Percentiles rank a stretch among this genome's conserved stretches.
Evolutionary conservation across 2,797 vertebrate genomes (phyloP).

Genomic region (Vespertilio murinus): DNA sequence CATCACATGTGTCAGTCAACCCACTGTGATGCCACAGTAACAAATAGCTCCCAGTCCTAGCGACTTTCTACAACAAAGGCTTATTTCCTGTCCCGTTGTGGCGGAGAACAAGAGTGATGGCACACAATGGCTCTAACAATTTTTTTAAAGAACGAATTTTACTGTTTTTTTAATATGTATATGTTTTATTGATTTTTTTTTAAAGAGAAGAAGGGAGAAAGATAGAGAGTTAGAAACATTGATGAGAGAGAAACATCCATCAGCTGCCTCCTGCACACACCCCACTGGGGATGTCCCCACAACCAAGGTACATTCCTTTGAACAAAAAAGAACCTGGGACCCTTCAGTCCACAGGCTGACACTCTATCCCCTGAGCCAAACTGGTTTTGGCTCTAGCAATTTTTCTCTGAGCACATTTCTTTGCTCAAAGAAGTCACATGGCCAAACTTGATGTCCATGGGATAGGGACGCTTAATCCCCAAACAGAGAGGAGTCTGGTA

Average conservation of each 20-base stretch:
- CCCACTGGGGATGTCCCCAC: too few relatives aligned
- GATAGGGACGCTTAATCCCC: neutral
- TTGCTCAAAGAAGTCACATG: neutral
- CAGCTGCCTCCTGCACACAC: too few relatives aligned
- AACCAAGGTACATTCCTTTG: too few relatives aligned
- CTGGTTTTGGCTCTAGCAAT: neutral
- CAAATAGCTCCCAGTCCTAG: neutral
- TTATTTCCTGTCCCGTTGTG: neutral
- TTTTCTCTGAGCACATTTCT: neutral
- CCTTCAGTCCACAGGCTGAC: too few relatives aligned
- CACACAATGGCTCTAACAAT: neutral
- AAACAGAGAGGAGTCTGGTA: neutral
- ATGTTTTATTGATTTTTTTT: too few relatives aligned
- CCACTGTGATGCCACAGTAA: neutral
- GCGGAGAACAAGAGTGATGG: neutral
- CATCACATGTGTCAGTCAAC: neutral
- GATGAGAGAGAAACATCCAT: too few relatives aligned
- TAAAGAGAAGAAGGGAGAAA: too few relatives aligned
- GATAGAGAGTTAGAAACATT: too few relatives aligned
- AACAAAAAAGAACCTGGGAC: too few relatives aligned
- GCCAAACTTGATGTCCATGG: neutral
- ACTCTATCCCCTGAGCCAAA: too few relatives aligned
- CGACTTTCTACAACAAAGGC: neutral
- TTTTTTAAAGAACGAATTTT: neutral
- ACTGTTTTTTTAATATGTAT: too few relatives aligned